Evolutionary conservation across 2,797 vertebrate genomes (phyloP).

Genomic region (Rousettus madagascariensis): DNA sequence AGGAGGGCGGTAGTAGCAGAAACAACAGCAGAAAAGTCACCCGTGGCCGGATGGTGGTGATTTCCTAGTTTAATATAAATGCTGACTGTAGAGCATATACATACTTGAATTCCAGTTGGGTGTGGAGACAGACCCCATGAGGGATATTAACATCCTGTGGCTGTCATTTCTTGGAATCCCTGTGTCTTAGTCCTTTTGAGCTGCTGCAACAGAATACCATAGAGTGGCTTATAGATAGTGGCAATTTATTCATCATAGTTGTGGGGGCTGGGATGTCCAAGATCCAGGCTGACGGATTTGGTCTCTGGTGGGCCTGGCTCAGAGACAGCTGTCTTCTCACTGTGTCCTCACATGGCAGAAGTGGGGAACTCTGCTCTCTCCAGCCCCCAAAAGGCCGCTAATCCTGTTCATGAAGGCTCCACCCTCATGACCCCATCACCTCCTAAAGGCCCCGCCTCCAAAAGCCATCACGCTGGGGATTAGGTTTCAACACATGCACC

Average conservation of each 20-base stretch:
- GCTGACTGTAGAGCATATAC: not conserved
- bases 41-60: not conserved
- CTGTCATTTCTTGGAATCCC: not conserved
- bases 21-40: not conserved
- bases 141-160: not conserved
- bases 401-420: not conserved
- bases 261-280: not conserved
- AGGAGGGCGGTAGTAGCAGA: not conserved
- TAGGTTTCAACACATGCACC: not conserved
- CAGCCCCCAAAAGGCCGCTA: not conserved
- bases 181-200: not conserved
- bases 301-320: not conserved
- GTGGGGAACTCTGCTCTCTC: not conserved
- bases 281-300: not conserved
- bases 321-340: not conserved
- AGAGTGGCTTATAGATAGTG: not conserved
- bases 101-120: not conserved
- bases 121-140: not conserved
- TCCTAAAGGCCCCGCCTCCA: not conserved
- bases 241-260: not conserved
- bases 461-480: not conserved
- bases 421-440: not conserved
- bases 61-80: not conserved
- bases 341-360: fast-evolving
- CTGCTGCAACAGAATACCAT: not conserved